Percentiles rank a stretch among this genome's conserved stretches.
These are phyloP conservation scores for Polyommatus iphigenia DNA, from an alignment of 2,888 invertebrate genomes.

Conservation along the genomic window DNA sequence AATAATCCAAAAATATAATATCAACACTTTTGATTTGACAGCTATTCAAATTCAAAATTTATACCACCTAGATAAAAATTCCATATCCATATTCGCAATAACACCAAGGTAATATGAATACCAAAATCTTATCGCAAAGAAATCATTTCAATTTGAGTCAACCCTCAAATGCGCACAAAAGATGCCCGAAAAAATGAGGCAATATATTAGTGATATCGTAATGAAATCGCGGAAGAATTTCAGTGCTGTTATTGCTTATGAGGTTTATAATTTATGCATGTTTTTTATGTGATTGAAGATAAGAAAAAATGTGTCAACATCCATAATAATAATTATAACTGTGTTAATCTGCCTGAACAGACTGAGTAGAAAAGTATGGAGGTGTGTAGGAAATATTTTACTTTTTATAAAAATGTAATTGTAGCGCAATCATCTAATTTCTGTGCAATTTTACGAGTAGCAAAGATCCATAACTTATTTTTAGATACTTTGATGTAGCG, in stretches of 20 bases:
- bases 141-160: constrained; percentile 34
- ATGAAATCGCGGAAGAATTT: constrained; percentile 57
- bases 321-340: no score
- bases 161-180: constrained; percentile 32
- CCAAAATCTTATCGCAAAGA: constrained; percentile 17
- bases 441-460: no score
- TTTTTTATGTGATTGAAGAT: not conserved
- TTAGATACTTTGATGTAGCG: no score
- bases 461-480: no score
- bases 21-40: not conserved
- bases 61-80: not conserved
- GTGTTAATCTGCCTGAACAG: no score
- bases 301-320: no score
- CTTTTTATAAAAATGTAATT: no score
- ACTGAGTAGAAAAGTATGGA: no score
- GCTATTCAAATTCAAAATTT: not conserved
- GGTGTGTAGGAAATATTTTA: no score
- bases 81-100: constrained; percentile 9
- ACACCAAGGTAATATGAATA: constrained; percentile 21
- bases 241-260: constrained; percentile 36
- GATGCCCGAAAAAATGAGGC: constrained; percentile 37
- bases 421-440: no score
- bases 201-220: constrained; percentile 63
- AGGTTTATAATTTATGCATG: constrained; percentile 35
- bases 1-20: no score